A percentile compares a stretch with the other conserved stretches of the same genome.
phyloP scores from a whole-genome alignment of 92 coral and sea anemone species.

The Pocillopora grandis region DNA sequence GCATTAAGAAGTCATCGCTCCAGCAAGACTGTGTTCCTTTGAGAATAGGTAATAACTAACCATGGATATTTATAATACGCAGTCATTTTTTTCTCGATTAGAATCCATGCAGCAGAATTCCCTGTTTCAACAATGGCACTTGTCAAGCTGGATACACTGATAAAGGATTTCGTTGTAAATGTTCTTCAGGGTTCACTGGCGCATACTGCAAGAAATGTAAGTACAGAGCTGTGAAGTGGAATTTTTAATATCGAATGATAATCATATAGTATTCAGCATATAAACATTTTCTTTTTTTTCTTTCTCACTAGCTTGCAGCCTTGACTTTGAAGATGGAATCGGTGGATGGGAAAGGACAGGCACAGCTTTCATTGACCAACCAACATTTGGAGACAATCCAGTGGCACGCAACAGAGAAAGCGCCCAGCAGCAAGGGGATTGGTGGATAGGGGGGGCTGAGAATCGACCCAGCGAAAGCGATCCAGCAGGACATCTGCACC shows the following conservation, averaged over 20 bases:
- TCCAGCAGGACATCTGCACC: slow-evolving; percentile 37
- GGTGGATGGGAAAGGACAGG: slow-evolving; percentile 54
- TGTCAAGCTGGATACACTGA: slow-evolving; percentile 17
- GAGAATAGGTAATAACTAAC: too few relatives aligned
- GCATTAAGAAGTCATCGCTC: too few relatives aligned
- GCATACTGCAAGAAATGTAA: background rate
- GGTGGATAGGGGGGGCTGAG: slow-evolving; percentile 71
- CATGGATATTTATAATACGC: background rate
- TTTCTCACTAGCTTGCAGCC: slow-evolving; percentile 48
- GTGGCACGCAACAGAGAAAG: slow-evolving; percentile 42
- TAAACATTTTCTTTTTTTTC: too few relatives aligned
- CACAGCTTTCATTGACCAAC: slow-evolving; percentile 55
- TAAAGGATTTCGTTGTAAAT: slow-evolving; percentile 11
- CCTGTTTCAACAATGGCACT: slow-evolving; percentile 1
- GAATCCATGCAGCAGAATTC: slow-evolving; percentile 18
- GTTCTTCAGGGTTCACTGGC: background rate
- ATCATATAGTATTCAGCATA: background rate
- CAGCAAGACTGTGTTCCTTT: too few relatives aligned
- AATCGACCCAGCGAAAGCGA: slow-evolving; percentile 44
- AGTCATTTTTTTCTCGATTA: background rate
- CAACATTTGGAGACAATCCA: slow-evolving; percentile 66
- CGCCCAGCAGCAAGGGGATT: slow-evolving; percentile 54
- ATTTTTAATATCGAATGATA: background rate
- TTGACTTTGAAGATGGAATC: slow-evolving; percentile 63
- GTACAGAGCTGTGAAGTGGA: background rate